Base-by-base conservation (phyloP, 2,113 vertebrate species). In the Xiphophorus maculatus region DNA sequence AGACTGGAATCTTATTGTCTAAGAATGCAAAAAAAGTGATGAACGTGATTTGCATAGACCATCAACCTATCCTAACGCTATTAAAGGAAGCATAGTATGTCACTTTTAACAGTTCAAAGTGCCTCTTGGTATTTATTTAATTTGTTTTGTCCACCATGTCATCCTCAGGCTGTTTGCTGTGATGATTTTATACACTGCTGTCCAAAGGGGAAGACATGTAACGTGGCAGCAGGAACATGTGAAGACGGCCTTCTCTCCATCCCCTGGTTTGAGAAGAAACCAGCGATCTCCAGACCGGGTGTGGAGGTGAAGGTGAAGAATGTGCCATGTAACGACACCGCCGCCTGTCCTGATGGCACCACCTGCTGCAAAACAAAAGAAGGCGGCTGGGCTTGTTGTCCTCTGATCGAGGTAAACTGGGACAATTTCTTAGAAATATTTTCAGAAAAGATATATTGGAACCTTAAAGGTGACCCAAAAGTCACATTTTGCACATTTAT, bases 351-450 rank as follows among this genome's bases (percentile, higher is more conserved):
- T 7, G 91, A 90, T 65, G 22, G 1, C 5, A 32, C 0, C 48
- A 94, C 92, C 1, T 94, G 93, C 83, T 94, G 92, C 77, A 84
- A 84, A 71, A 81, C 25, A 8, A 0, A 10, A 66, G 29, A 76
- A 0, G 87, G 83, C 0, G 3, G 0, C 1, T 94, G 91, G 89
- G 48, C 25, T 9, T 94, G 93, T 61, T 94, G 93, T 77, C 92
- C 91, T 29, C 10, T 88, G 0, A 62, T 74, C 10, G 8, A 92
- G 84, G 93, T 74, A 4, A 73, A 0, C 22, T 54, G 22, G 2
- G 51, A 8, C 13, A 3, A 44, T 44, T 54, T 54, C 51, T 54
- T 19, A 2, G 15, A 19, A 15, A 51, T 3, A 13, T 28, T 62
- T 62, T 62, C 15, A 51, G 1, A 19, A 4, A 0, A 0, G 1